A percentile compares a stretch with the other conserved stretches of the same genome.
Conservation (phyloP, 2,888 invertebrate species). For the Luperina testacea region DNA sequence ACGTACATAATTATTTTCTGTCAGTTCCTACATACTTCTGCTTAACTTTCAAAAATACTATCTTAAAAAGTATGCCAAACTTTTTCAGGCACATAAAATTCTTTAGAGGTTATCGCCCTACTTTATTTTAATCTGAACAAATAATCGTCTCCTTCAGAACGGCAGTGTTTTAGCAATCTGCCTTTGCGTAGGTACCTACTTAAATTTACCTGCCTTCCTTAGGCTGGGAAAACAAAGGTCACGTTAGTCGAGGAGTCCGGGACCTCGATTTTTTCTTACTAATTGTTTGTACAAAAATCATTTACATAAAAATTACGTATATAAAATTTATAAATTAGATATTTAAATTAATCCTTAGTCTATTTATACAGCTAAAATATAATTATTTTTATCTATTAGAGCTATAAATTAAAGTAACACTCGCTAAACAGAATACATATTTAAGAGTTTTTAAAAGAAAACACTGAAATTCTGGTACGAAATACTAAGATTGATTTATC, state of each 20-base stretch:
- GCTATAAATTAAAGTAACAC: background rate
- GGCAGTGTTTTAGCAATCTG: constrained; percentile 31
- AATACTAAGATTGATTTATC: constrained; percentile 20
- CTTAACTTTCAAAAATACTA: background rate
- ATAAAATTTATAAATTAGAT: too few relatives aligned
- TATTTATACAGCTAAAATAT: background rate
- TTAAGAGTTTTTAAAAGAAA: background rate
- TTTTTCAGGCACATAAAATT: constrained; percentile 1
- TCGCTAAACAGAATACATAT: background rate
- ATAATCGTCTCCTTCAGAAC: constrained; percentile 36
- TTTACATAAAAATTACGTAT: background rate
- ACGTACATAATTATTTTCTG: background rate
- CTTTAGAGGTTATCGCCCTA: constrained; percentile 11
- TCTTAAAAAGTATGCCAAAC: background rate
- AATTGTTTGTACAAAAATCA: background rate
- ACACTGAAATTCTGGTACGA: background rate
- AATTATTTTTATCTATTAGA: background rate
- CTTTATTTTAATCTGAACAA: constrained; percentile 50
- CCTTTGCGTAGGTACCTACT: constrained; percentile 22
- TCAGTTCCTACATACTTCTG: background rate
- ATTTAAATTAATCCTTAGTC: background rate
- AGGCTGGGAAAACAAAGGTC: constrained; percentile 36
- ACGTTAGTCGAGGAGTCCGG: constrained; percentile 36
- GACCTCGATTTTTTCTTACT: background rate
- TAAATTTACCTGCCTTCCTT: constrained; percentile 48